These are phyloP conservation scores for Lepas anatifera DNA, from an alignment of 2,888 invertebrate species.

Conservation along the genomic window DNA sequence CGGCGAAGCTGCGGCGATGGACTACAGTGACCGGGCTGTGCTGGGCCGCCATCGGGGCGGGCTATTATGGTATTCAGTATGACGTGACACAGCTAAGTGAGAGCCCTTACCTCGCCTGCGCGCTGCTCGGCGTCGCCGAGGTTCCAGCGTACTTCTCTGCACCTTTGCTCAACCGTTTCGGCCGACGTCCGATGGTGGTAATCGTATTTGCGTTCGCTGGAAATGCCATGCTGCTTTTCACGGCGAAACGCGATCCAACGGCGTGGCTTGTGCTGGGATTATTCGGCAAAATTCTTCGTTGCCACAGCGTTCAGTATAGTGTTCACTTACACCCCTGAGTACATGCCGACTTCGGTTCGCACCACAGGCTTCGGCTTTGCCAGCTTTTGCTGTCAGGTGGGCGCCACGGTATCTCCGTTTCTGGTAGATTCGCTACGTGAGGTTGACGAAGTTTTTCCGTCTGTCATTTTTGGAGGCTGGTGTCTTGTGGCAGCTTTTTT, in stretches of 20 bases:
- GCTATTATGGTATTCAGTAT: neutral
- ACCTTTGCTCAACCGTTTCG: neutral
- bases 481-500: too few species aligned
- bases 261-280: neutral
- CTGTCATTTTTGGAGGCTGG: too few species aligned
- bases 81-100: neutral
- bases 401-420: neutral
- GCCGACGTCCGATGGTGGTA: neutral
- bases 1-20: slow-evolving; percentile 48
- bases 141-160: neutral
- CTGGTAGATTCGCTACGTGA: too few species aligned
- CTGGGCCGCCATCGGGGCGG: neutral
- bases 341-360: too few species aligned
- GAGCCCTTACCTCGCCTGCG: neutral
- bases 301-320: neutral
- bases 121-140: neutral
- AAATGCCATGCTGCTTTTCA: neutral
- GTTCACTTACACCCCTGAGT: neutral
- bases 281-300: neutral
- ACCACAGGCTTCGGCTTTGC: neutral
- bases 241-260: neutral
- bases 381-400: too few species aligned
- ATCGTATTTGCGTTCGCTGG: neutral
- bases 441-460: too few species aligned
- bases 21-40: neutral